Evolutionary conservation across 2,797 vertebrate genomes (phyloP).

Genomic region (Eulemur mongoz): DNA sequence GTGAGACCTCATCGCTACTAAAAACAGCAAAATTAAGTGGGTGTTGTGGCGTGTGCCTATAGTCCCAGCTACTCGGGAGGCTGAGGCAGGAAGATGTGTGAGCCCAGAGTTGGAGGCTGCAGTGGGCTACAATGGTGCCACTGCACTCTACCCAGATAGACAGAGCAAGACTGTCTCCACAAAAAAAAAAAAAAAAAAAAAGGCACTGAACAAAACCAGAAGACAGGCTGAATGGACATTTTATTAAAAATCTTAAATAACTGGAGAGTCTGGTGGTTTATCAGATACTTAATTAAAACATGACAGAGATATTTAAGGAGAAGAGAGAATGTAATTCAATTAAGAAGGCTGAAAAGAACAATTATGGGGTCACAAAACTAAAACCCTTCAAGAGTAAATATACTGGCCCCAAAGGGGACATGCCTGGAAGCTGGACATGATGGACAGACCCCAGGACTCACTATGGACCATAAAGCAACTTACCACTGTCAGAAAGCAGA

Average conservation of each 20-base stretch:
- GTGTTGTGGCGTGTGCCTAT: no score
- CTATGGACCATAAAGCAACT: background rate
- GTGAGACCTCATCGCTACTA: no score
- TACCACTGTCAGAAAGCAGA: background rate
- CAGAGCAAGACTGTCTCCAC: no score
- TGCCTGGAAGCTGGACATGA: background rate
- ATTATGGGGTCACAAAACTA: background rate
- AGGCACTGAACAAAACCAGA: no score
- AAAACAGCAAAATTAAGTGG: no score
- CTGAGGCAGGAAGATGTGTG: no score
- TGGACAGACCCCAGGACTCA: background rate
- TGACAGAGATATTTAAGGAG: background rate
- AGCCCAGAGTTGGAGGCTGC: no score
- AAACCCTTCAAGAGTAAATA: background rate
- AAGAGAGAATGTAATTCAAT: background rate
- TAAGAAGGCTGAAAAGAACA: background rate
- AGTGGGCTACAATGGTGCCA: no score
- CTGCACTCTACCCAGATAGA: no score
- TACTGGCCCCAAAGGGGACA: background rate
- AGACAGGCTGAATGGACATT: background rate
- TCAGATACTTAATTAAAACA: background rate
- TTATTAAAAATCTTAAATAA: background rate
- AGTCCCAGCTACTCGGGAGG: no score
- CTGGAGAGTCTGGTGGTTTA: background rate
- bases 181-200: no score